Percentiles rank a stretch among this genome's conserved stretches.
phyloP scores from a whole-genome alignment of 2,113 vertebrate species.

The Callospermophilus lateralis region DNA sequence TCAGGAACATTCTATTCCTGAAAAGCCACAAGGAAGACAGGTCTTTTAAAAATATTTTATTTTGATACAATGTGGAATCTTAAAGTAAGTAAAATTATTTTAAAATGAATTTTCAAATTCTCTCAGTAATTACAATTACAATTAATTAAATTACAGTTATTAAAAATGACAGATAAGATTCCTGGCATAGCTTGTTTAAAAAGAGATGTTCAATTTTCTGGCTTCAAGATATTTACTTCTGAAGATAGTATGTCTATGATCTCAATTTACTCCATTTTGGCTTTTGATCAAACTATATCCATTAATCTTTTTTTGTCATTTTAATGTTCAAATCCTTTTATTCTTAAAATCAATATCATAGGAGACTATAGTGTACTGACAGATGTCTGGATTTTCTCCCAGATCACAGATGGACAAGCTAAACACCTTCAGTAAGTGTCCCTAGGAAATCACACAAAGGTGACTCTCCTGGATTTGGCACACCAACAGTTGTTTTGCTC shows the following conservation, averaged over 20 bases:
- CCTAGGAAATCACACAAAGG: conserved; percentile 48
- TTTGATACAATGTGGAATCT: background rate
- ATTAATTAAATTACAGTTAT: background rate
- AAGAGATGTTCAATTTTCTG: conserved; percentile 58
- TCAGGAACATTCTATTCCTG: background rate
- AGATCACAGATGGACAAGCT: conserved; percentile 70
- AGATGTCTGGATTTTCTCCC: background rate
- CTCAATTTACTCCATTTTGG: conserved; percentile 30
- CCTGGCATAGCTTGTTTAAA: conserved; percentile 64
- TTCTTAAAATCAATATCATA: conserved; percentile 43
- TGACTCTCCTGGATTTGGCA: conserved; percentile 64
- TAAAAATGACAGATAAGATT: conserved; percentile 42
- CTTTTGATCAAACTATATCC: conserved; percentile 28
- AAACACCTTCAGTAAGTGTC: conserved; percentile 30
- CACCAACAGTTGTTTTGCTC: background rate
- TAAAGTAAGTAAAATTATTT: background rate
- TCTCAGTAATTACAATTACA: background rate
- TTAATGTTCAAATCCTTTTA: conserved; percentile 52
- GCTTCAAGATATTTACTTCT: background rate
- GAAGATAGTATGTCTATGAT: background rate
- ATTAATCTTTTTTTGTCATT: conserved; percentile 54
- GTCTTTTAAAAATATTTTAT: background rate
- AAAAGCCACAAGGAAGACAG: background rate
- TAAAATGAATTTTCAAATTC: background rate
- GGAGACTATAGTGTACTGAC: conserved; percentile 49